phyloP scores from a whole-genome alignment of 2,113 vertebrate species.

The Corythaeola cristata region DNA sequence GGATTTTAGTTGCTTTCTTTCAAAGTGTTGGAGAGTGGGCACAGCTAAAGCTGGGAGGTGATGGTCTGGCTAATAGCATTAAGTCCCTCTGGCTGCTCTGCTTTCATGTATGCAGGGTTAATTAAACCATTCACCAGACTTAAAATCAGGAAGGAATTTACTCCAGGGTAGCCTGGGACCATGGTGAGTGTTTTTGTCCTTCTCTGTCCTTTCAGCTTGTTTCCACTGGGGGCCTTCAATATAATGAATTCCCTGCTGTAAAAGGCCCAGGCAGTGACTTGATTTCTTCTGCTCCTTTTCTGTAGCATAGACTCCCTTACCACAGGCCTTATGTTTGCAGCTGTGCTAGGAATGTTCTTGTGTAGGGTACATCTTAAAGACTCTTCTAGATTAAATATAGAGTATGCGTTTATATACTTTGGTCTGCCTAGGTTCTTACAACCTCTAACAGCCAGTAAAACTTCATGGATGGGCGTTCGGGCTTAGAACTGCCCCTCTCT shows the following conservation, averaged over 20 bases:
- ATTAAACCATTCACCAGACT: background rate
- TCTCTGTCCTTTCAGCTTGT: background rate
- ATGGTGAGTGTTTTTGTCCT: background rate
- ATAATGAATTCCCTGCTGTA: background rate
- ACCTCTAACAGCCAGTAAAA: background rate
- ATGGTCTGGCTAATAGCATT: background rate
- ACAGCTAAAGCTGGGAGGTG: background rate
- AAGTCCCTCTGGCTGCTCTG: background rate
- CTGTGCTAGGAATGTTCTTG: background rate
- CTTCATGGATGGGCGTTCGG: background rate
- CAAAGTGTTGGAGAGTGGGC: background rate
- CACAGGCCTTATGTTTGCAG: background rate
- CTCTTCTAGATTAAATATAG: background rate
- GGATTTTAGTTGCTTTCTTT: background rate
- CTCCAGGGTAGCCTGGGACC: background rate
- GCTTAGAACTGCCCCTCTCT: background rate
- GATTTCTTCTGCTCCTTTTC: background rate
- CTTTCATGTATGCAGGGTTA: background rate
- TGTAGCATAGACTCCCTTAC: background rate
- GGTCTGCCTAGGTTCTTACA: background rate
- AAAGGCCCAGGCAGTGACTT: background rate
- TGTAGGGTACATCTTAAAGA: background rate
- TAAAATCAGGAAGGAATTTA: constrained; percentile 19
- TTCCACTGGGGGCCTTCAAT: background rate
- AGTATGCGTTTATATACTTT: background rate